Evolutionary conservation across 2,113 vertebrate species (phyloP).

Genomic region (Benitochromis conjunctus): DNA sequence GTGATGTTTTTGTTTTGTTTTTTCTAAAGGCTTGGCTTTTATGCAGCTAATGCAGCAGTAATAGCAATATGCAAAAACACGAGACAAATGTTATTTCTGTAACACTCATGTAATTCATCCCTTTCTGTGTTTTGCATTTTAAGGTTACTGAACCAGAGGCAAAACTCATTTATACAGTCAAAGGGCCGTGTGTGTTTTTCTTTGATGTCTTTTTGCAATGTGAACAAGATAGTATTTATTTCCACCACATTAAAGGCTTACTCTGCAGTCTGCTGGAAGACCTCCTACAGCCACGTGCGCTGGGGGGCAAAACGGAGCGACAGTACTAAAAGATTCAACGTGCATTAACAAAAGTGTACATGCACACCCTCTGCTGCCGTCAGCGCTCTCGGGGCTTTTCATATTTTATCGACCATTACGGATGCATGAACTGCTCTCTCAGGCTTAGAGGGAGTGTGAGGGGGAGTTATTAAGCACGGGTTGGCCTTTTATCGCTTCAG

Average conservation of each 20-base stretch:
- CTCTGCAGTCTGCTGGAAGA: conserved; percentile 24
- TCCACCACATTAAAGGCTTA: conserved; percentile 48
- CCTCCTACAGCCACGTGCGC: conserved; percentile 5
- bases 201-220: conserved; percentile 36
- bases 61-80: neutral
- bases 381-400: conserved; percentile 42
- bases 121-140: neutral
- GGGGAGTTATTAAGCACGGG: neutral
- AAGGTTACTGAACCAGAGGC: neutral
- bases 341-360: conserved; percentile 18
- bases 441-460: conserved; percentile 26
- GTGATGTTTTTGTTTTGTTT: neutral
- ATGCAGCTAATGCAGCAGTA: neutral
- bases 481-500: conserved; percentile 7
- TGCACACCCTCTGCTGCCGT: conserved; percentile 21
- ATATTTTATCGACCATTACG: conserved; percentile 57
- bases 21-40: neutral
- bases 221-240: conserved; percentile 35
- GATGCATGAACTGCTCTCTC: conserved; percentile 55
- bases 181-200: neutral
- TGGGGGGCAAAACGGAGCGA: conserved; percentile 9
- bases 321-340: conserved; percentile 32
- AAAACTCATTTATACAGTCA: neutral
- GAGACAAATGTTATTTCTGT: neutral
- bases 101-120: neutral